Evolutionary conservation across 2,797 vertebrate species (phyloP).

Genomic region (Amazona finschi): DNA sequence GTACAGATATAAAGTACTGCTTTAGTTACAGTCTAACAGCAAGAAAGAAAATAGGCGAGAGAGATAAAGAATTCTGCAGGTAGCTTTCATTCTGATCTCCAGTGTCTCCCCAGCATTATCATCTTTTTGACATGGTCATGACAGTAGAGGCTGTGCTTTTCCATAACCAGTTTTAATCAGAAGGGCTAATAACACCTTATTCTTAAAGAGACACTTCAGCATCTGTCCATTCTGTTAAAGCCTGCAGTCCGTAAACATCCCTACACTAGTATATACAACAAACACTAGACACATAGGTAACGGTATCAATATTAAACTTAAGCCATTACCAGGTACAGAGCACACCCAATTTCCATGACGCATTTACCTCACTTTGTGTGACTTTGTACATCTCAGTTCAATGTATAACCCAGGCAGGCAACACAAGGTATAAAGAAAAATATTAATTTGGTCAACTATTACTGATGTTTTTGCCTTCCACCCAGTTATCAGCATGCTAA

Average conservation of each 20-base stretch:
- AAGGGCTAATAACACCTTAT: background rate
- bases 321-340: background rate
- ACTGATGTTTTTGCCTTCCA: background rate
- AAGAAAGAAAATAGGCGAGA: background rate
- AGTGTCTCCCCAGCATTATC: background rate
- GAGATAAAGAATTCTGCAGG: background rate
- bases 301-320: background rate
- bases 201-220: background rate
- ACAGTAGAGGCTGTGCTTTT: background rate
- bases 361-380: background rate
- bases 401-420: conserved; percentile 2
- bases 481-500: background rate
- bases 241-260: background rate
- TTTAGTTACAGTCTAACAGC: background rate
- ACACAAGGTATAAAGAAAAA: background rate
- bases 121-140: background rate
- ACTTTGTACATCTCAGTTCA: conserved; percentile 20
- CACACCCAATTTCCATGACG: background rate
- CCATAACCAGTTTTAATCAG: background rate
- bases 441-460: background rate
- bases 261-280: background rate
- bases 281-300: background rate
- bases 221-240: background rate
- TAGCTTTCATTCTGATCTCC: conserved; percentile 20
- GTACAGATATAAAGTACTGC: background rate